Evolutionary conservation across 1,140 invertebrate species (phyloP), one percentile per base, ranked within the genome.

Genomic region (Ceratosolen solmsi): DNA sequence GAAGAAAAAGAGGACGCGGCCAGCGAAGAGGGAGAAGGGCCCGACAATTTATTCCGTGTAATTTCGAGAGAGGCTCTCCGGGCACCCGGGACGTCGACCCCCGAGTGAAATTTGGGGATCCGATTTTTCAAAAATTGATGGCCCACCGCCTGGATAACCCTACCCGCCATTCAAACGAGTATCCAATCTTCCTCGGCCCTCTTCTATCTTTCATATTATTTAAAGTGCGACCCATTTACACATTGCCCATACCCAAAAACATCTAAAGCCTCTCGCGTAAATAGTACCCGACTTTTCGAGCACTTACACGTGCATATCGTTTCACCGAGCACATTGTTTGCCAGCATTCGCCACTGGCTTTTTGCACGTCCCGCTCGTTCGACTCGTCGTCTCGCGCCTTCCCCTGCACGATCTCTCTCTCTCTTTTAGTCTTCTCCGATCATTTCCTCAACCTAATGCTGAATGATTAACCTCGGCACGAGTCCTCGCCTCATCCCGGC

Each of bases 11-110:
- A 71, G 38, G 70, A 71, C 41, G 13, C 5, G 71, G 27, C n/a
- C 56, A 30, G 56, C 7, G 46, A 20, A 51, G 63, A 76, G 27
- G 13, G 83, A 85, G 79, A 83, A 72, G 81, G 79, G 80, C 86
- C 88, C 88, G 88, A 89, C 86, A 87, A 86, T 88, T 89, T 89
- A 89, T 89, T 88, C 87, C 85, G 82, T 88, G 88, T 89, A 89
- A 90, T 89, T 89, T 86, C 85, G 83, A 78, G 73, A 65, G 80
- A 51, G 56, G 56, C 49, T 58, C 74, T 65, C 36, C 60, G 60
- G 71, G 79, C 79, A 70, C 85, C 84, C 70, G 33, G 84, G 85
- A 80, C 86, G 84, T 85, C 85, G 85, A 87, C 85, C 86, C 83
- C 84, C 76, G 76, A 84, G 77, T 74, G 82, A 85, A 87, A 86